Percentiles rank a stretch among this genome's conserved stretches.
Conservation (phyloP, 2,113 vertebrate genomes). For the Antechinus stuartii region DNA sequence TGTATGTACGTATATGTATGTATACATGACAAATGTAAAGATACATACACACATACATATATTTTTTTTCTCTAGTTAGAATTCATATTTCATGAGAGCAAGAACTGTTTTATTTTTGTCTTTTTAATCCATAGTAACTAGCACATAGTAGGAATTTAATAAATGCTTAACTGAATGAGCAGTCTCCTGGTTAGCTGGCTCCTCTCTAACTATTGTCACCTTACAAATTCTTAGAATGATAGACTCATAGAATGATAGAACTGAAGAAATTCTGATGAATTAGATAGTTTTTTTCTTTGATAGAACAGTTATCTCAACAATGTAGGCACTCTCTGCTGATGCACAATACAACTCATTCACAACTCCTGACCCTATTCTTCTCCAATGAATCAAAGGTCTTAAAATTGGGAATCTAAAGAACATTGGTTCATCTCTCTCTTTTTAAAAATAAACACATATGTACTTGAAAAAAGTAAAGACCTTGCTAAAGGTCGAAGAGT, state of each 20-base stretch:
- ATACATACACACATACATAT: not conserved
- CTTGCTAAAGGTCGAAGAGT: not conserved
- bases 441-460: not conserved
- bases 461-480: not conserved
- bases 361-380: not conserved
- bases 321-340: not conserved
- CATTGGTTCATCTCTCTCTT: not conserved
- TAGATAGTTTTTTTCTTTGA: not conserved
- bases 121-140: not conserved
- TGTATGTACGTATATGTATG: no score
- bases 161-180: not conserved
- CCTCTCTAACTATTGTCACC: not conserved
- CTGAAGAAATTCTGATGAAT: not conserved
- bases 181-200: not conserved
- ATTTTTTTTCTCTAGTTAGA: not conserved
- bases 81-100: not conserved
- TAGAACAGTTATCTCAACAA: not conserved
- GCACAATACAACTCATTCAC: not conserved
- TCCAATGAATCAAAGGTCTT: not conserved
- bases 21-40: no score
- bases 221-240: not conserved
- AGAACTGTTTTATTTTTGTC: conserved; percentile 36
- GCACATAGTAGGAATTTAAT: conserved; percentile 25
- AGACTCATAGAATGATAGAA: not conserved
- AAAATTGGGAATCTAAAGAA: not conserved